These are phyloP conservation scores for Belgica antarctica DNA, from an alignment of 2,888 invertebrate genomes.

Conservation along the genomic window DNA sequence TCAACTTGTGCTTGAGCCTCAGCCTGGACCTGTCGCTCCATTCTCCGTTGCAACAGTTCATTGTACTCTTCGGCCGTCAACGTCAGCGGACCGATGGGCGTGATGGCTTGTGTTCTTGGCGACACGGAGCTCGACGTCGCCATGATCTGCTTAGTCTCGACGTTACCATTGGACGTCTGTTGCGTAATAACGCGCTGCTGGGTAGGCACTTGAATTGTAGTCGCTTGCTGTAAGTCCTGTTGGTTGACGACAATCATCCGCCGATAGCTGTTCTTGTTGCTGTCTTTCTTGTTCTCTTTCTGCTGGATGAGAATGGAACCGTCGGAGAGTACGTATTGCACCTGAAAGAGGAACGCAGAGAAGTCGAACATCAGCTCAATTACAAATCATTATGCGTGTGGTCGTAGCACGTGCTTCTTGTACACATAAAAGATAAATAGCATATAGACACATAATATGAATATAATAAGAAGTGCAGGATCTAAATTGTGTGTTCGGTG, in stretches of 20 bases:
- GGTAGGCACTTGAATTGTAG: conserved; percentile 22
- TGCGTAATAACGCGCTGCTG: conserved; percentile 37
- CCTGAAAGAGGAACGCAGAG: conserved; percentile 19
- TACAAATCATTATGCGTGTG: conserved; percentile 40
- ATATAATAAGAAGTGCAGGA: conserved; percentile 37
- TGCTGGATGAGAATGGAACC: conserved; percentile 38
- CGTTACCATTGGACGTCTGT: conserved; percentile 32
- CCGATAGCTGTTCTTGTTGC: conserved; percentile 36
- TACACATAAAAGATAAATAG: conserved; percentile 43
- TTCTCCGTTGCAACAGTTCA: conserved; percentile 71
- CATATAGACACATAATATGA: conserved; percentile 35
- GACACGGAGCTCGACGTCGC: conserved; percentile 47
- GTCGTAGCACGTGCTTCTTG: conserved; percentile 41
- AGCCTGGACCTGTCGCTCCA: conserved; percentile 55
- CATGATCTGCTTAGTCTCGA: background rate
- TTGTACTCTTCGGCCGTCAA: conserved; percentile 75
- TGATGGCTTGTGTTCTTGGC: conserved; percentile 62
- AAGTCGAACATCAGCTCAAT: no score
- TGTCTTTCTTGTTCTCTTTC: conserved; percentile 38
- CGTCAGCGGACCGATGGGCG: conserved; percentile 70
- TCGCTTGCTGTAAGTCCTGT: conserved; percentile 24
- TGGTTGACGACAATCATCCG: conserved; percentile 41
- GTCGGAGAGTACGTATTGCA: conserved; percentile 38
- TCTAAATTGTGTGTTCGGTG: conserved; percentile 42
- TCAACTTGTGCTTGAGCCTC: conserved; percentile 58